Base-by-base conservation (phyloP, 1,140 invertebrate genomes). In the Cotesia chilonis region DNA sequence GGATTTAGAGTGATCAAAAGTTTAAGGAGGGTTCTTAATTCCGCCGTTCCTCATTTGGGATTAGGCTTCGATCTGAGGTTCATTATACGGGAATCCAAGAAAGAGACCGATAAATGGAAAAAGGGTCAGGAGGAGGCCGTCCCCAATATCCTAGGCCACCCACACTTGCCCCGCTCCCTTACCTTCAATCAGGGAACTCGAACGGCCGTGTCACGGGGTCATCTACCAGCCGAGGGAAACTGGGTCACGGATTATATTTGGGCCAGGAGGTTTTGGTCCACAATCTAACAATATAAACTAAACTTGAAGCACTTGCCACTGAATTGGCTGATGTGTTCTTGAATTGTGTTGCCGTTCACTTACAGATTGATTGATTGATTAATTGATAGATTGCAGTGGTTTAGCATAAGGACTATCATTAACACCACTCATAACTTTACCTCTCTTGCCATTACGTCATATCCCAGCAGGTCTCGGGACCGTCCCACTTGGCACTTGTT, bases 381-480 rank as follows among this genome's bases (percentile, higher is more conserved):
- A 17, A 17, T 17, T 17, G 17, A 17, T 17, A 17, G 17, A 17
- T 17, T 17, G 17, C 17, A 17, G 17, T 17, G 17, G 17, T 17
- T 17, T 17, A 17, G 28, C 28, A 28, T 28, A 28, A 28, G 28
- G 28, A 28, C 28, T 28, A 28, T 28, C 28, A 28, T 28, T 28
- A 28, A 2, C 28, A 28, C 28, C 28, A 28, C n/a, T 59, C 57
- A 59, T 17, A 59, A 55, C n/a, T 52, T 20, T 85, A 88, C 87
- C 86, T 88, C 87, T 88, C 87, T 88, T 87, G 87, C 86, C 87
- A 88, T 88, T 86, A 88, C 85, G 86, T 87, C 87, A 88, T 88
- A 84, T 87, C 87, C 86, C 83, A 83, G 83, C 83, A 86, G 83
- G 79, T 85, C 71, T 82, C 80, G 81, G 81, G 80, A 84, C 79